Evolutionary conservation across 2,888 invertebrate genomes (phyloP), one percentile per base, ranked within the genome.

Genomic region (Cenopis cana): DNA sequence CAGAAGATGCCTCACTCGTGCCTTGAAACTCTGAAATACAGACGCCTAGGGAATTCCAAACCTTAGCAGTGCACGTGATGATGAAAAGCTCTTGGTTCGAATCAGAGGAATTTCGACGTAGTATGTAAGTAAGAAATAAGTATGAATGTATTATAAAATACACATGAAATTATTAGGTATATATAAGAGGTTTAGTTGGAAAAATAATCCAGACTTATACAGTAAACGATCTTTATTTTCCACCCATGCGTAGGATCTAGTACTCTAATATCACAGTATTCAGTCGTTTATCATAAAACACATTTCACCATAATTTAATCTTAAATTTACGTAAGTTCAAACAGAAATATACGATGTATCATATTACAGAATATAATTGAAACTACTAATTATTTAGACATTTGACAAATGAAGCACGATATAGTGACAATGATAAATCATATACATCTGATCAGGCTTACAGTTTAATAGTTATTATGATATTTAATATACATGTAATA

Each of bases 211-310:
- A 24, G 12, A 33, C 33, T 33, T 41, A 49, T 41, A 62, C 66
- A 66, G 74, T 74, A 65, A 78, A 77, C 75, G 73, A 74, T 76
- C 46, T 78, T 77, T 79, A 78, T 77, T 77, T 60, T 69, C 68
- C 72, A 76, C 76, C 78, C 79, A 80, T 80, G 75, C 82, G 81
- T 84, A 84, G 77, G 74, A 75, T 70, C 85, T 90, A 91, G 86
- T 91, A 91, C 74, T 59, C 85, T 91, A 92, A 87, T 91, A 91
- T 91, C 91, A 92, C 91, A 91, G 90, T 78, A 80, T 77, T 84
- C 84, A 82, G 81, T 85, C 82, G 81, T 81, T 79, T 81, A 74
- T 73, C 73, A 55, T 64, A 54, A 36, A 62, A 52, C 17, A 29
- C 14, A 29, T 46, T 12, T 29, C 8, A 29, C 6, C 10, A 46